These are phyloP conservation scores for Spinus olivaceus DNA, from an alignment of 2,797 vertebrate genomes.

Conservation along the genomic window DNA sequence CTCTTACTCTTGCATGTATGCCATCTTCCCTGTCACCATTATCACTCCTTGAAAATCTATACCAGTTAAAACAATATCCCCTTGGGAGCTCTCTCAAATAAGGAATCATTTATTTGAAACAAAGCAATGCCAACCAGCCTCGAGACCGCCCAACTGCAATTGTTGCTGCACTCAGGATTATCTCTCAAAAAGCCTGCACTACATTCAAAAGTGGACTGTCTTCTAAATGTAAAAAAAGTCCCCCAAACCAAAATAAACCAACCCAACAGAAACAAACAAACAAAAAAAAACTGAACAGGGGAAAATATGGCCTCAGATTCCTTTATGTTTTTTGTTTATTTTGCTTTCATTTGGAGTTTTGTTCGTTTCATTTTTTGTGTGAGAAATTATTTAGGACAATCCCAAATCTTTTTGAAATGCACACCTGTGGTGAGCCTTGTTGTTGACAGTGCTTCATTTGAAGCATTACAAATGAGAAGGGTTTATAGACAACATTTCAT, in stretches of 20 bases:
- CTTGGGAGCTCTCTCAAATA: neutral
- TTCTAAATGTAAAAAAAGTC: neutral
- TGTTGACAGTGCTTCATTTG: neutral
- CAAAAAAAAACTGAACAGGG: too few species aligned
- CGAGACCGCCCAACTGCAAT: neutral
- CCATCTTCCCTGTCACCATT: neutral
- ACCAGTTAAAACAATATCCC: neutral
- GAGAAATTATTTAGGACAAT: neutral
- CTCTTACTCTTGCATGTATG: neutral
- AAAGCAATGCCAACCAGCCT: neutral
- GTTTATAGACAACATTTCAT: neutral
- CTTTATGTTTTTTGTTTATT: neutral
- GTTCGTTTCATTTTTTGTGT: neutral
- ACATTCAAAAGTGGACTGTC: neutral
- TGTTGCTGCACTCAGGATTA: neutral
- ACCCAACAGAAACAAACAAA: neutral
- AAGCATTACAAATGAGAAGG: neutral
- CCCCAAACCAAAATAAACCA: neutral
- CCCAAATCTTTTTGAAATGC: neutral
- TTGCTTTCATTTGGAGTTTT: neutral
- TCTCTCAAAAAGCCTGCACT: neutral
- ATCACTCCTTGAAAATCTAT: neutral
- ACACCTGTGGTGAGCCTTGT: neutral
- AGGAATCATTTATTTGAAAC: neutral
- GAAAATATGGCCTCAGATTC: neutral